Evolutionary conservation across 92 coral and sea anemone species (phyloP).

Genomic region (Hydrozoanthus gracilis): DNA sequence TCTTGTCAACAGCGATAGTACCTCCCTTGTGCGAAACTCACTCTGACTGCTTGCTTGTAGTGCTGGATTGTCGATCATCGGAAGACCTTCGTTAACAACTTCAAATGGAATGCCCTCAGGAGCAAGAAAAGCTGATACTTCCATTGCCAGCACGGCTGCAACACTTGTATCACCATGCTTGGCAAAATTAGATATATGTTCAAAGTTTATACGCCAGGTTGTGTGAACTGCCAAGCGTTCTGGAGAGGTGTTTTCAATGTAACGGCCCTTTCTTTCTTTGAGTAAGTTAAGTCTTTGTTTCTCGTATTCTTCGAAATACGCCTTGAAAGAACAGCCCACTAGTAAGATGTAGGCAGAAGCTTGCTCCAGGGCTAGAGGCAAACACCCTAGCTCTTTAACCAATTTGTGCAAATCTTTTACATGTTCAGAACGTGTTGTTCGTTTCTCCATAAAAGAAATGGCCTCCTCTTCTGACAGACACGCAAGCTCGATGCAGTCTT

Average conservation of each 20-base stretch:
- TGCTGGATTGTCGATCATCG: slow-evolving; percentile 47
- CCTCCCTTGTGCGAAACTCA: slow-evolving; percentile 54
- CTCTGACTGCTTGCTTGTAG: slow-evolving; percentile 35
- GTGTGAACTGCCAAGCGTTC: slow-evolving; percentile 78
- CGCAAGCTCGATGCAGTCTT: slow-evolving; percentile 61
- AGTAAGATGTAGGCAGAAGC: slow-evolving; percentile 79
- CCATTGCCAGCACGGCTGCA: slow-evolving; percentile 65
- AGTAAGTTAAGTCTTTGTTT: slow-evolving; percentile 62
- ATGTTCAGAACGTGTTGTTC: slow-evolving; percentile 25
- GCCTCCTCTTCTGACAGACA: slow-evolving; percentile 66
- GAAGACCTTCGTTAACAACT: slow-evolving; percentile 76
- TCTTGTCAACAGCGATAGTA: slow-evolving; percentile 70
- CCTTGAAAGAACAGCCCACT: slow-evolving; percentile 50
- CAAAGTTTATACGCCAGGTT: slow-evolving; percentile 87
- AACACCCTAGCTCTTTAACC: slow-evolving; percentile 75
- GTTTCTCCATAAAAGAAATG: slow-evolving; percentile 53
- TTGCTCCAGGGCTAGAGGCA: slow-evolving; percentile 91
- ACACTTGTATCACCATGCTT: slow-evolving; percentile 52
- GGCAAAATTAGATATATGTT: slow-evolving; percentile 49
- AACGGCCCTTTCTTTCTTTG: slow-evolving; percentile 61
- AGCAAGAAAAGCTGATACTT: slow-evolving; percentile 76
- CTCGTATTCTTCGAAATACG: slow-evolving; percentile 70
- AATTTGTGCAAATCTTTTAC: slow-evolving; percentile 31
- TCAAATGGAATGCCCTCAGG: slow-evolving; percentile 80
- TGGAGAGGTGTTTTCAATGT: slow-evolving; percentile 62